These are phyloP conservation scores for Calameuta pallipes DNA, from an alignment of 2,888 invertebrate species.

Conservation along the genomic window DNA sequence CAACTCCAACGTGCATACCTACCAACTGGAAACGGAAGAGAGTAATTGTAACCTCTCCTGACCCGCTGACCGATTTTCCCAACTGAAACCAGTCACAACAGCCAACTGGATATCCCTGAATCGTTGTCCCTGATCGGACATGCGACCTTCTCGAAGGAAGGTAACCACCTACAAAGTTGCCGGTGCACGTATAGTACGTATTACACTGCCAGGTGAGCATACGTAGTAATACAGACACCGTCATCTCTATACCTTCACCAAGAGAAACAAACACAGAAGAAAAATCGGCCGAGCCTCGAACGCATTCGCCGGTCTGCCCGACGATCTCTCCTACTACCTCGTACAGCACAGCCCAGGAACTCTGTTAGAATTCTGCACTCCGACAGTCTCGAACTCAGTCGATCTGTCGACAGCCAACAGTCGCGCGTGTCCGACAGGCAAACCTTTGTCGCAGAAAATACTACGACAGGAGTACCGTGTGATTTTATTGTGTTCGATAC, in stretches of 20 bases:
- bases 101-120: constrained; percentile 35
- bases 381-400: background rate
- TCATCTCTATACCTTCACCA: constrained; percentile 7
- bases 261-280: constrained; percentile 17
- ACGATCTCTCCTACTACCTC: constrained; percentile 5
- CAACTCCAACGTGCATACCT: background rate
- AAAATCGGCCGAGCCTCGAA: constrained; percentile 10
- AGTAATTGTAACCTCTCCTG: constrained; percentile 24
- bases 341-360: background rate
- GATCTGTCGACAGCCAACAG: background rate
- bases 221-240: background rate
- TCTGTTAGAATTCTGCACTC: background rate
- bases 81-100: constrained; percentile 4
- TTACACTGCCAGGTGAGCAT: background rate
- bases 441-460: background rate
- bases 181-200: constrained; percentile 13
- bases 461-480: background rate
- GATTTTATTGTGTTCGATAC: background rate
- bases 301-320: constrained; percentile 1
- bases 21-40: background rate
- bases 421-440: background rate
- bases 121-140: constrained; percentile 23
- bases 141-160: constrained; percentile 24
- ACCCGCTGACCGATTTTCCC: constrained; percentile 54
- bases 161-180: constrained; percentile 19